phyloP scores from a whole-genome alignment of 2,888 invertebrate species.

The Leptogaster cylindrica region DNA sequence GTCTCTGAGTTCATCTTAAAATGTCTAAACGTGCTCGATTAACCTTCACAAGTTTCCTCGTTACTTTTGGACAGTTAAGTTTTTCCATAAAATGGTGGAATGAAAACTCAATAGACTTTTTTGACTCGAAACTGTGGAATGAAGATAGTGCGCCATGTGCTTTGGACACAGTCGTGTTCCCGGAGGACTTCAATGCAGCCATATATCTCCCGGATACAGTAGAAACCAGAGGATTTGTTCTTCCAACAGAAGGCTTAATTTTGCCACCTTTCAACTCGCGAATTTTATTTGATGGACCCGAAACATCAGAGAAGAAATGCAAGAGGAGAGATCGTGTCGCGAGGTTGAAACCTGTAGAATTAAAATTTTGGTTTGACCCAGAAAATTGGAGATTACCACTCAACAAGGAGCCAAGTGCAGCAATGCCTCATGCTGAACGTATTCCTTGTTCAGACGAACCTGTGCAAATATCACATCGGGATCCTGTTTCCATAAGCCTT shows the following conservation, averaged over 20 bases:
- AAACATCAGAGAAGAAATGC: conserved; percentile 48
- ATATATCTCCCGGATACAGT: conserved; percentile 53
- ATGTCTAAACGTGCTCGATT: not conserved
- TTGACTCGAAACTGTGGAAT: conserved; percentile 53
- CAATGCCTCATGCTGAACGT: conserved; percentile 55
- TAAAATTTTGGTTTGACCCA: conserved; percentile 59
- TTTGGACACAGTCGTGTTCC: conserved; percentile 56
- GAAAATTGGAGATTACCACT: conserved; percentile 52
- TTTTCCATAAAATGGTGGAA: conserved; percentile 52
- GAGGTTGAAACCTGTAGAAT: conserved; percentile 48
- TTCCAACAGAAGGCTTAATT: conserved; percentile 38
- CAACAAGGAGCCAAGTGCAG: conserved; percentile 42
- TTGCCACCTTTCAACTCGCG: not conserved
- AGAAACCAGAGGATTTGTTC: conserved; percentile 42
- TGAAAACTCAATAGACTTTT: conserved; percentile 52
- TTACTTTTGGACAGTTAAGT: not conserved
- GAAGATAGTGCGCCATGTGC: conserved; percentile 55
- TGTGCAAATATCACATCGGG: conserved; percentile 51
- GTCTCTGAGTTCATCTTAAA: conserved; percentile 3
- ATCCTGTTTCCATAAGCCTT: conserved; percentile 55
- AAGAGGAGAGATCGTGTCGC: conserved; percentile 51
- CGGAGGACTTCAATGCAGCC: conserved; percentile 54
- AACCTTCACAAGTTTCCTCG: not conserved
- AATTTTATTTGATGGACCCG: not conserved
- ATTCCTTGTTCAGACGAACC: conserved; percentile 60